phyloP scores from a whole-genome alignment of 2,113 vertebrate genomes.

The Dermatemys mawii region DNA sequence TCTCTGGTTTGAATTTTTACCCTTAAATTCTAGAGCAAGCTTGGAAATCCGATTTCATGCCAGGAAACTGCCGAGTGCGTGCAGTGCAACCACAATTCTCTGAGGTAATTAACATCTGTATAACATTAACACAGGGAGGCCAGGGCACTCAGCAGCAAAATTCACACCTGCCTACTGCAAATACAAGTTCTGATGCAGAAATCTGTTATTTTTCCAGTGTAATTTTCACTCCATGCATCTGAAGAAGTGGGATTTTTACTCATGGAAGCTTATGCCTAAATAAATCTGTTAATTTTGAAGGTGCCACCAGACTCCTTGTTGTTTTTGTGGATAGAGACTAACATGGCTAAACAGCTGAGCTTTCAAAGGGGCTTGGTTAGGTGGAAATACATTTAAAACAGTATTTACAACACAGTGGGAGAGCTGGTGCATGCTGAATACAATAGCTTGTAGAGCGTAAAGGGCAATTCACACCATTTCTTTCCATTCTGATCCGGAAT shows the following conservation, averaged over 20 bases:
- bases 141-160: not conserved
- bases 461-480: not conserved
- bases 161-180: rapidly evolving
- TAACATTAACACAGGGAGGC: not conserved
- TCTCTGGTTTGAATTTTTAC: not conserved
- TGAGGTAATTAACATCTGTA: rapidly evolving
- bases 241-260: too few relatives aligned
- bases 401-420: not conserved
- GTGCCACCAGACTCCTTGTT: too few relatives aligned
- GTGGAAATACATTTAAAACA: not conserved
- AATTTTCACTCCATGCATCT: too few relatives aligned
- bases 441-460: not conserved
- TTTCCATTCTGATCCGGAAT: not conserved
- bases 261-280: too few relatives aligned
- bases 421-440: not conserved
- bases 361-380: not conserved
- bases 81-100: not conserved
- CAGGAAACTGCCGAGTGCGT: rapidly evolving
- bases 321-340: too few relatives aligned
- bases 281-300: too few relatives aligned
- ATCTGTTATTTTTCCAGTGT: too few relatives aligned
- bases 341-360: not conserved
- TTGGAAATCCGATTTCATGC: not conserved
- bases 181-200: too few relatives aligned
- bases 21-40: not conserved